phyloP scores from a whole-genome alignment of 2,113 vertebrate genomes.

The Psophia crepitans region DNA sequence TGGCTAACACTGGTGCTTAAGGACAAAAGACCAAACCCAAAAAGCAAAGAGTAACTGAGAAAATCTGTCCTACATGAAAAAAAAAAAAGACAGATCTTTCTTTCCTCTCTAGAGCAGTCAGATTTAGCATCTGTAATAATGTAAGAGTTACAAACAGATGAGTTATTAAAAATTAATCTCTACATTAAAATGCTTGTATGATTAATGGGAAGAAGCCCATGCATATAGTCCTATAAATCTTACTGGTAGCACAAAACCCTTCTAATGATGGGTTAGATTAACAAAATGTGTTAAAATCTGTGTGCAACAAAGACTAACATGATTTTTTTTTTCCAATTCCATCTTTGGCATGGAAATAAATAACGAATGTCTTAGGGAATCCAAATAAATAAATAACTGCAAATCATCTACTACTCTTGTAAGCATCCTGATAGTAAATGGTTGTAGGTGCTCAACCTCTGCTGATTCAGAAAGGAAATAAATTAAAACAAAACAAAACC shows the following conservation, averaged over 20 bases:
- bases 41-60: not conserved
- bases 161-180: slow-evolving; percentile 69
- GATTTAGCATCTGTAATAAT: not conserved
- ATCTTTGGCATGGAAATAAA: not conserved
- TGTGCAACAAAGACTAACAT: slow-evolving; percentile 25
- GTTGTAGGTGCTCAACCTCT: not conserved
- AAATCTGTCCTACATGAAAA: not conserved
- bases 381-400: not conserved
- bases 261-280: not conserved
- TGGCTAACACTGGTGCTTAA: not conserved
- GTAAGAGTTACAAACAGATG: slow-evolving; percentile 36
- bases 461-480: not conserved
- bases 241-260: not conserved
- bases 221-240: slow-evolving; percentile 32
- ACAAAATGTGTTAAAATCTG: not conserved
- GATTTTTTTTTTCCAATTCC: not conserved
- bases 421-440: not conserved
- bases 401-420: not conserved
- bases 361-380: not conserved
- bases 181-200: slow-evolving; percentile 57
- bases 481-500: not conserved
- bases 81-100: not conserved
- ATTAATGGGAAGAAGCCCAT: slow-evolving; percentile 22
- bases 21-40: not conserved
- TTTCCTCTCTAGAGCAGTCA: not conserved